Evolutionary conservation across 2,888 invertebrate genomes (phyloP), one percentile per base, ranked within the genome.

Genomic region (Erannis defoliaria): DNA sequence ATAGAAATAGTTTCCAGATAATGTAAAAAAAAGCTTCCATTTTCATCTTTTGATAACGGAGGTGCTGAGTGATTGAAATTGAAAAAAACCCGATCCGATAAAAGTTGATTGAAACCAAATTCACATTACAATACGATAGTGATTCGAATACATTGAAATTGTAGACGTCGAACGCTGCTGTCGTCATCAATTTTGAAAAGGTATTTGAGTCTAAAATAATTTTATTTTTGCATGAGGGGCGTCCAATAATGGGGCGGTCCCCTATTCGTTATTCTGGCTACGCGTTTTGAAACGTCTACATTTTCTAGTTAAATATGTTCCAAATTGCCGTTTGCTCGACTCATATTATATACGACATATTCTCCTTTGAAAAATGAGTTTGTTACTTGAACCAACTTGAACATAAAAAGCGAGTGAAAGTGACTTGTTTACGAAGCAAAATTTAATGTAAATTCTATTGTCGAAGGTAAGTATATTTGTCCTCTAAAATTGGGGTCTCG

Each of bases 181-280:
- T 64, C 70, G 73, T 74, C 74, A 73, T 81, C 78, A 78, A 78
- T 84, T 85, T 84, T 66, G 10, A 77, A 82, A 80, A 80, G 81
- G 78, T 77, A 78, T 81, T 83, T 79, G 81, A 78, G 81, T 81
- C 80, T 77, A 79, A 84, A 81, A 84, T 87, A 85, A 86, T 87
- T 82, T 79, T 75, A 80, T 82, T 84, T 82, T 85, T 80, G 75
- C 78, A 76, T 77, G 76, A 83, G 83, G 84, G 85, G 78, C 72
- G 71, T 71, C 71, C 67, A 67, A 73, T 72, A 76, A 78, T 69
- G 46, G 74, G 79, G 73, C 64, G 72, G 70, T 72, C 75, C 85
- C 85, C 81, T 76, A 72, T 82, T 89, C 87, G 83, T 88, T 88
- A 88, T 86, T 83, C 78, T 74, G 74, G 78, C 73, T 84, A 82